phyloP scores from a whole-genome alignment of 2,888 invertebrate species.

The Metopia argyrocephala region DNA sequence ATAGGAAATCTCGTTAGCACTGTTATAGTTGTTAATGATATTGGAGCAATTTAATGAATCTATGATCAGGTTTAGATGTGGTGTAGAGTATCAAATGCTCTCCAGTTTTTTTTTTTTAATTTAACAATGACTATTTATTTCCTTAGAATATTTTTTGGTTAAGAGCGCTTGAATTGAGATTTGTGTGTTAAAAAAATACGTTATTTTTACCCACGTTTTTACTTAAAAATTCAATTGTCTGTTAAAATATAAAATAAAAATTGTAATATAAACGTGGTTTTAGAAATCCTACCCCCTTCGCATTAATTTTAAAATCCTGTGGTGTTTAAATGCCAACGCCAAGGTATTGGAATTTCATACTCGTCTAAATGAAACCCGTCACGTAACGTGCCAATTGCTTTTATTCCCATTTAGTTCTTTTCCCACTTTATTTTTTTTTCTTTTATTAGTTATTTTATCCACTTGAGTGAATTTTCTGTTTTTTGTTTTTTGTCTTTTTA shows the following conservation, averaged over 20 bases:
- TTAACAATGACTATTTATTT: no score
- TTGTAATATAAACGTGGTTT: not conserved
- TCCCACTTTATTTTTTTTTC: slow-evolving; percentile 2
- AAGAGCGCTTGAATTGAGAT: not conserved
- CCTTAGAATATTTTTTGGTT: no score
- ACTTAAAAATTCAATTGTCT: slow-evolving; percentile 56
- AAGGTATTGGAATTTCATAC: slow-evolving; percentile 18
- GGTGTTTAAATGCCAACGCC: not conserved
- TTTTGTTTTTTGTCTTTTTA: slow-evolving; percentile 19
- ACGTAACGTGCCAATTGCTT: slow-evolving; percentile 57
- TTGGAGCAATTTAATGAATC: no score
- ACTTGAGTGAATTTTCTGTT: slow-evolving; percentile 58
- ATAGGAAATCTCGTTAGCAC: no score
- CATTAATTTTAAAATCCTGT: slow-evolving; percentile 32
- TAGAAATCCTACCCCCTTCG: not conserved
- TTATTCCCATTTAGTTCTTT: not conserved
- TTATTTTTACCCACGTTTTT: slow-evolving; percentile 52
- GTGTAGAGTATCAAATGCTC: no score
- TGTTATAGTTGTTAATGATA: no score
- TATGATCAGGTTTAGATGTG: no score
- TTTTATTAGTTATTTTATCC: slow-evolving; percentile 31
- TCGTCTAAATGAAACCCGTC: slow-evolving; percentile 43
- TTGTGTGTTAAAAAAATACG: not conserved
- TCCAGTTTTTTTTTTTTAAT: no score
- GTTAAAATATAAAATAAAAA: slow-evolving; percentile 35